These are phyloP conservation scores for Microtus pennsylvanicus DNA, from an alignment of 2,113 vertebrate genomes.

Conservation along the genomic window DNA sequence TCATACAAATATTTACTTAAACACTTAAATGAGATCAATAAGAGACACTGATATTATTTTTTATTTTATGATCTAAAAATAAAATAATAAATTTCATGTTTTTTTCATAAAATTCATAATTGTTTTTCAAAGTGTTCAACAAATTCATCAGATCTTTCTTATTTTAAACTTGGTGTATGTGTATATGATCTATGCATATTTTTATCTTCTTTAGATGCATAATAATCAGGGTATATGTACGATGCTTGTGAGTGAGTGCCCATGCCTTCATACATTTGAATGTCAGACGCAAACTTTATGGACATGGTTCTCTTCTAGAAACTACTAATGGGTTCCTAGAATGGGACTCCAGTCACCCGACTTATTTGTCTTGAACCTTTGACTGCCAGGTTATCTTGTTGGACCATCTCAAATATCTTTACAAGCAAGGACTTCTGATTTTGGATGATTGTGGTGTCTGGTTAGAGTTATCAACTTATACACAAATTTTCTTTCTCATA, in stretches of 20 bases:
- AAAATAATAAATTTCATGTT: too few species aligned
- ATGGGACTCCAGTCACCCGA: not conserved
- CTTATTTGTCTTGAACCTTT: not conserved
- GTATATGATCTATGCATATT: not conserved
- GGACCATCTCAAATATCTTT: not conserved
- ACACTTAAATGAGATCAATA: not conserved
- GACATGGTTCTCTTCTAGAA: not conserved
- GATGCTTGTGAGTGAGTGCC: not conserved
- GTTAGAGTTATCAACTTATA: not conserved
- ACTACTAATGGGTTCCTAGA: not conserved
- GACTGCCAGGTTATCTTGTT: fast-evolving
- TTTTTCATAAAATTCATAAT: not conserved
- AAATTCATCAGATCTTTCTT: not conserved
- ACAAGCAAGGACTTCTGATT: not conserved
- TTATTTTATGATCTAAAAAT: not conserved
- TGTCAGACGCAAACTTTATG: not conserved
- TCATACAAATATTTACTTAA: not conserved
- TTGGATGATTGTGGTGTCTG: not conserved
- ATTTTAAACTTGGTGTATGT: not conserved
- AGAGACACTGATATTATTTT: not conserved
- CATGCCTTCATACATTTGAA: not conserved
- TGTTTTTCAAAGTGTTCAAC: not conserved
- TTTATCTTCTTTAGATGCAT: not conserved
- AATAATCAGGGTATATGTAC: not conserved
- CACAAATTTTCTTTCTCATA: not conserved